A percentile compares a stretch with the other conserved stretches of the same genome.
These are phyloP conservation scores for Gobiocypris rarus DNA, from an alignment of 2,113 vertebrate genomes.

Conservation along the genomic window DNA sequence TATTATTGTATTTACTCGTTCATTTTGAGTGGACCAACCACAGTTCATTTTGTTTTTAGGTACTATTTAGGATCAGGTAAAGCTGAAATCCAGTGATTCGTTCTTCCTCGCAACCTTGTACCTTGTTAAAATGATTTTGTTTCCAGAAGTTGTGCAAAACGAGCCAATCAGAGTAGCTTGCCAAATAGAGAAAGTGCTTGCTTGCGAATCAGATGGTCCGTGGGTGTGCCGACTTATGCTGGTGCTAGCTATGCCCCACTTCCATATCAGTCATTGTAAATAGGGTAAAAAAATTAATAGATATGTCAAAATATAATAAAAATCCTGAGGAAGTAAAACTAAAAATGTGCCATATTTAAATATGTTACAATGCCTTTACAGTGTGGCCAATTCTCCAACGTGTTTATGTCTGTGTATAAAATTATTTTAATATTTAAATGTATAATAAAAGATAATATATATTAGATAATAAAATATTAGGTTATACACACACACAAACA, in stretches of 20 bases:
- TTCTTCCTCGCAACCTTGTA: background rate
- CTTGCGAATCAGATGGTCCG: background rate
- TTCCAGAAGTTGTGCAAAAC: background rate
- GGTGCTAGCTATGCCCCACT: background rate
- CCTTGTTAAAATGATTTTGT: background rate
- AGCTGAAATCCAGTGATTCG: background rate
- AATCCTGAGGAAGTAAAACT: background rate
- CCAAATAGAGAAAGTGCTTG: background rate
- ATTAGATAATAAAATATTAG: background rate
- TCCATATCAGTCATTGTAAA: background rate
- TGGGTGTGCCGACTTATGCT: background rate
- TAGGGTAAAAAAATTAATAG: background rate
- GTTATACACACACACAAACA: too few relatives aligned
- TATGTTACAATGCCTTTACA: too few relatives aligned
- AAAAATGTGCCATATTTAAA: background rate
- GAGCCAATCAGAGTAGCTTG: background rate
- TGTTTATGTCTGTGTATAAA: background rate
- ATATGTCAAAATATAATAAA: background rate
- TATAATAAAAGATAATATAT: too few relatives aligned
- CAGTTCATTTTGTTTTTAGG: background rate
- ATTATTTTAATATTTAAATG: too few relatives aligned
- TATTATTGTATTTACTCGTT: background rate
- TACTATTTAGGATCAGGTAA: too few relatives aligned
- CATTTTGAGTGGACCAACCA: background rate
- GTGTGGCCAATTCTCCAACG: background rate